Base-by-base conservation (phyloP, 2,888 invertebrate species). In the Tinea semifulvella region DNA sequence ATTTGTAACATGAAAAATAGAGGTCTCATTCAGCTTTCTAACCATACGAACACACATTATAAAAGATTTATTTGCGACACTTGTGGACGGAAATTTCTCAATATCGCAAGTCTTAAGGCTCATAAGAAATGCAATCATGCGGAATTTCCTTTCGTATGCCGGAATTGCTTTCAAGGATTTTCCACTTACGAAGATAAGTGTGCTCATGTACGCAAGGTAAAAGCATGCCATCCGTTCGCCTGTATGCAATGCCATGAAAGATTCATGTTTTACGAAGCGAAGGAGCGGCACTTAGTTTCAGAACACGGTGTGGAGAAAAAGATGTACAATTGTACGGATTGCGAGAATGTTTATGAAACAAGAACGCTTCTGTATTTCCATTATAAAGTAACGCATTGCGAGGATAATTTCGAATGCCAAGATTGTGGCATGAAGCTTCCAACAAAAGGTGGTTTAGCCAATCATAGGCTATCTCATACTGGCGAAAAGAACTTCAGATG, bases 391-490 rank as follows among this genome's bases (percentile, higher is more conserved):
- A 20, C 45, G 6, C 60, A 60, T 45, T 68, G 73, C 0, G 65
- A 73, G 17, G 43, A 43, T 5, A 8, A n/a, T 11, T 43, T 25
- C 20, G 11, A 60, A 1, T 79, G 79, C 46, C 61, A 72, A 0
- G 70, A 66, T 44, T 79, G 79, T 27, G 74, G 68, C 0, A 51
- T 65, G 2, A 69, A 65, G 40, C 75, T 73, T 50, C 54, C 52
- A 1, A 60, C 61, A 0, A 66, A 64, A 28, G 56, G 55, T 8
- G 50, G 54, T 6, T 50, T 75, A 26, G 65, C 73, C 2, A 68
- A 82, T 1, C 84, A 84, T 47, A 65, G 61, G 40, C 58, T 75
- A 1, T 69, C 68, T 1, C 85, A 85, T 52, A 79, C 83, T 1
- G 71, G 76, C 2, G 82, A 81, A 46, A 83, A 79, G 47, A 56